phyloP scores from a whole-genome alignment of 2,113 vertebrate genomes.

The Uria lomvia region DNA sequence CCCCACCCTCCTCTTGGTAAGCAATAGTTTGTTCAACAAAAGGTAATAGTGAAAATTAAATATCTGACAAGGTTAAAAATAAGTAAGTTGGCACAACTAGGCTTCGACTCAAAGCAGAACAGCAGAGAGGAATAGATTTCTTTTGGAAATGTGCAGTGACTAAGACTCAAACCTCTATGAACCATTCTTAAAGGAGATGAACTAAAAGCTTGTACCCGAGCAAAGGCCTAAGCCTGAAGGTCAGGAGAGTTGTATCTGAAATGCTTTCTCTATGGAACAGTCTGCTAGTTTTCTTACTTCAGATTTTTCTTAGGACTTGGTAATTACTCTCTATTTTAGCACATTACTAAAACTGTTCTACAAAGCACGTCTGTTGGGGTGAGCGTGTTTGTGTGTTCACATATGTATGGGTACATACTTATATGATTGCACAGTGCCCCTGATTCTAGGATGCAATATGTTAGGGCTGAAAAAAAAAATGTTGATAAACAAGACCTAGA shows the following conservation, averaged over 20 bases:
- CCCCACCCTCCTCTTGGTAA: neutral
- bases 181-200: neutral
- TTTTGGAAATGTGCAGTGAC: neutral
- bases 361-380: accelerated
- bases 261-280: neutral
- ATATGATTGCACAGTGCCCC: neutral
- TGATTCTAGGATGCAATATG: neutral
- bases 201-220: neutral
- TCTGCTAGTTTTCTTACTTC: neutral
- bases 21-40: neutral
- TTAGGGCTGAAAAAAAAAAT: neutral
- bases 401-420: no score
- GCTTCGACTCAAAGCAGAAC: neutral
- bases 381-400: neutral
- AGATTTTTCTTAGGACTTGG: neutral
- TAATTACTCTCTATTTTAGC: neutral
- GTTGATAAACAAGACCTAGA: neutral
- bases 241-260: neutral
- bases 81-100: neutral
- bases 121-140: neutral
- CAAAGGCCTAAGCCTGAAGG: neutral
- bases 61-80: neutral
- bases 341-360: neutral
- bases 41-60: neutral
- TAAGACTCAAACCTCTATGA: neutral